These are phyloP conservation scores for Gouania willdenowi DNA, from an alignment of 2,797 vertebrate genomes.

Conservation along the genomic window DNA sequence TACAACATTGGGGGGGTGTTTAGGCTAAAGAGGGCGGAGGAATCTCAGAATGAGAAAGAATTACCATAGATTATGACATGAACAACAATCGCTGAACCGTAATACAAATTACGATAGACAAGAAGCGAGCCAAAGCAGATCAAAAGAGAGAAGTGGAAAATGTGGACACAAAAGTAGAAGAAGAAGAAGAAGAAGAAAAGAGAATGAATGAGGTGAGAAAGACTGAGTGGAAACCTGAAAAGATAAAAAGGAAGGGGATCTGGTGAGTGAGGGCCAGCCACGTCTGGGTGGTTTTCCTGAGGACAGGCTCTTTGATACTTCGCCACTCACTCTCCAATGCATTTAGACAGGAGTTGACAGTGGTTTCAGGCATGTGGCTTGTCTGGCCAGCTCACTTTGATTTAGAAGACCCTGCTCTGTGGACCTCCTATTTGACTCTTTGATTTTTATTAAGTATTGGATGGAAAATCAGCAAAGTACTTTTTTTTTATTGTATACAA, in stretches of 20 bases:
- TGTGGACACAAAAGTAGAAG: conserved; percentile 8
- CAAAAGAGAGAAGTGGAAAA: conserved; percentile 32
- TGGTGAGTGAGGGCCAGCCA: conserved; percentile 37
- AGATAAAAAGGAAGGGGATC: conserved; percentile 13
- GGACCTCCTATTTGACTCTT: conserved; percentile 45
- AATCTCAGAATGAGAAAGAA: conserved; percentile 11
- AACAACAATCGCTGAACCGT: conserved; percentile 15
- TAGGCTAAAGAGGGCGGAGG: conserved; percentile 19
- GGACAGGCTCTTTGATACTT: conserved; percentile 57
- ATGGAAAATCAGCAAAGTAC: conserved; percentile 36
- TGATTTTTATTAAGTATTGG: conserved; percentile 59
- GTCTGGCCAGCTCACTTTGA: conserved; percentile 57
- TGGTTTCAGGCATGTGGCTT: conserved; percentile 60
- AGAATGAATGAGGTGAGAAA: conserved; percentile 51
- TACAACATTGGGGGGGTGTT: conserved; percentile 52
- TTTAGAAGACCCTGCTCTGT: conserved; percentile 57
- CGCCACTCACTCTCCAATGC: conserved; percentile 51
- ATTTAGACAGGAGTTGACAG: conserved; percentile 58
- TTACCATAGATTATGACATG: no score
- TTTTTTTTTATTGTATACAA: conserved; percentile 22
- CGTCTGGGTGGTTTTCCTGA: conserved; percentile 65
- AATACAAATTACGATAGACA: background rate
- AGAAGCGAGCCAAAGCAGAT: conserved; percentile 13
- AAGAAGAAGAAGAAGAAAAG: conserved; percentile 10
- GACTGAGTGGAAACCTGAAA: conserved; percentile 33